Evolutionary conservation across 2,797 vertebrate species (phyloP).

Genomic region (Mus minutoides): DNA sequence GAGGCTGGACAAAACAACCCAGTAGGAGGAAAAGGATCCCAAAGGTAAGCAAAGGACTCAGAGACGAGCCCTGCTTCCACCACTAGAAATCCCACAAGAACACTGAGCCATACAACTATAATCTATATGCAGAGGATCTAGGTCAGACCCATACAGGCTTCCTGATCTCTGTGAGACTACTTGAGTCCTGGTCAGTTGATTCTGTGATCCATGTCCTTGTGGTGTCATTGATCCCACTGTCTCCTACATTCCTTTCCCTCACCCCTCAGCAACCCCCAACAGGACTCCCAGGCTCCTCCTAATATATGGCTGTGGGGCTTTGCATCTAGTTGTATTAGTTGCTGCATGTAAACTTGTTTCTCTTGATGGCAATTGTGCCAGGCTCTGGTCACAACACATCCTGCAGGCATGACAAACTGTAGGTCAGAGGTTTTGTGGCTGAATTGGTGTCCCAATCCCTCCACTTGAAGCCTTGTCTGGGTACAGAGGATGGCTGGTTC

Average conservation of each 20-base stretch:
- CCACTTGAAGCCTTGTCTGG: background rate
- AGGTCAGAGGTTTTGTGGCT: background rate
- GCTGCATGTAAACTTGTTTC: background rate
- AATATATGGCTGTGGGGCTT: background rate
- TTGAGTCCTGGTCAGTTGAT: no score
- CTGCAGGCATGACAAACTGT: background rate
- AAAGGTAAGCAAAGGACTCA: background rate
- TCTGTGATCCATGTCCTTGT: no score
- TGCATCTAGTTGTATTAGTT: background rate
- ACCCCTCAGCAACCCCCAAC: background rate
- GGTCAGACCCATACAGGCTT: background rate
- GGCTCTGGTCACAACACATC: background rate
- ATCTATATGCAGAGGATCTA: background rate
- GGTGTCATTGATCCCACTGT: background rate
- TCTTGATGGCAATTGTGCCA: background rate
- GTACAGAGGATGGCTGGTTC: background rate
- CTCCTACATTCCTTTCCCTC: background rate
- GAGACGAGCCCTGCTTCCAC: background rate
- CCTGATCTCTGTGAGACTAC: background rate
- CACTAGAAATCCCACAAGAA: background rate
- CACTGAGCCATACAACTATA: background rate
- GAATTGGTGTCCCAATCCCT: background rate
- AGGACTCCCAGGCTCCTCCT: background rate
- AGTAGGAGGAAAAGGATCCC: background rate
- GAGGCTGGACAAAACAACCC: background rate